Evolutionary conservation across 2,113 vertebrate genomes (phyloP), one percentile per base, ranked within the genome.

Genomic region (Solenodon paradoxus): DNA sequence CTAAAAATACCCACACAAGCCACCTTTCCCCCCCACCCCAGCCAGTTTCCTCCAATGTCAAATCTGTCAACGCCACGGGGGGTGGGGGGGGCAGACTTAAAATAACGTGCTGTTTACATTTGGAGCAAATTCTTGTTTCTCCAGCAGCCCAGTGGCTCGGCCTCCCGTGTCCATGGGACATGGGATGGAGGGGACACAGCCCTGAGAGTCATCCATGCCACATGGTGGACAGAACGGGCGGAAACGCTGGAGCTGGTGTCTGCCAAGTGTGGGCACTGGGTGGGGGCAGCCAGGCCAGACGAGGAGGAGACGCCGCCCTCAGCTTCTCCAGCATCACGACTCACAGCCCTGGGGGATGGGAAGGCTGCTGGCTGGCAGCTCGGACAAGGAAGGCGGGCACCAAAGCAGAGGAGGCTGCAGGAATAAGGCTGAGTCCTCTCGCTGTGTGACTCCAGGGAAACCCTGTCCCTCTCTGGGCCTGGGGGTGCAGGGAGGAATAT

Each of bases 181-280:
- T 24, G 55, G 38, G n/a, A 51, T 22, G 93, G 49, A 38, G 13
- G 38, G 19, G 81, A 83, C 97, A 72, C n/a, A 74, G 86, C 78
- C 90, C 95, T 92, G 97, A 98, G 98, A 98, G 98, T 98, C 98
- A 97, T 98, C 95, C 98, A 80, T 97, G 97, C 97, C 96, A 92
- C 97, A 12, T 2, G 66, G 87, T 55, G 94, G 95, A 95, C 85
- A 10, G 28, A 30, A 66, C 15, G 8, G 5, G 42, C 10, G 17
- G 66, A 35, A 22, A 83, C 15, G 0, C 94, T 51, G 2, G 45
- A 32, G 69, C n/a, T n/a, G n/a, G n/a, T n/a, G n/a, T n/a, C n/a
- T n/a, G n/a, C n/a, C n/a, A n/a, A n/a, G n/a, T n/a, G n/a, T n/a
- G n/a, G n/a, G n/a, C n/a, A n/a, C n/a, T 26, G 24, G 22, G 2